Evolutionary conservation across 2,113 vertebrate species (phyloP).

Genomic region (Pontoporia blainvillei): DNA sequence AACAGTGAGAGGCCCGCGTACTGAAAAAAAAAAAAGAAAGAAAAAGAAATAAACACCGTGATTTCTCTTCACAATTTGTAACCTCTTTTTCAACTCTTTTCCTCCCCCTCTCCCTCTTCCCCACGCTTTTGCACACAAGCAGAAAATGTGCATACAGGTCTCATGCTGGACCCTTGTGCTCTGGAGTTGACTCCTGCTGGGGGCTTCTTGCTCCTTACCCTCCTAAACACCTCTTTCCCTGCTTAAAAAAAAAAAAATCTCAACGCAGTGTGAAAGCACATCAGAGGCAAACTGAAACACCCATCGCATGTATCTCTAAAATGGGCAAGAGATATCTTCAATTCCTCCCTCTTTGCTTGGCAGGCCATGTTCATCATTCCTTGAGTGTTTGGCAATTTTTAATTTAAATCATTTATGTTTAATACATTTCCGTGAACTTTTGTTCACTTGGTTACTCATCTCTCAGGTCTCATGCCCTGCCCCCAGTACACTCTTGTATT

Average conservation of each 20-base stretch:
- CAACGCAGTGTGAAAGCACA: neutral
- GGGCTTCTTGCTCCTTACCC: neutral
- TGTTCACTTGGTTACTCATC: neutral
- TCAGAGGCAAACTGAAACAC: neutral
- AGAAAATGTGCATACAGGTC: neutral
- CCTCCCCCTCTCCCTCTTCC: neutral
- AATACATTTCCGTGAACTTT: neutral
- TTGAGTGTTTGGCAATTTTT: neutral
- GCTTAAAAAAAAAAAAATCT: neutral
- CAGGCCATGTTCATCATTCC: neutral
- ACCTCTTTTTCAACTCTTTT: neutral
- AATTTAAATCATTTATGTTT: slow-evolving; percentile 5
- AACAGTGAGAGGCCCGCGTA: no score
- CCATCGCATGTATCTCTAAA: rapidly evolving
- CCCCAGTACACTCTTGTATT: neutral
- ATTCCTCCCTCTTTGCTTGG: neutral
- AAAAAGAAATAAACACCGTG: slow-evolving; percentile 44
- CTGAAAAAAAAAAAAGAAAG: no score
- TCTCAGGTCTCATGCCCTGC: neutral
- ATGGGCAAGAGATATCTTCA: neutral
- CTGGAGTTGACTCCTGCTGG: neutral
- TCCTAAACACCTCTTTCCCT: neutral
- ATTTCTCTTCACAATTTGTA: slow-evolving; percentile 47
- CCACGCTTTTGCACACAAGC: neutral
- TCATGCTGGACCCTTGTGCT: rapidly evolving